These are phyloP conservation scores for Zele albiditarsus DNA, from an alignment of 2,888 invertebrate species.

Conservation along the genomic window DNA sequence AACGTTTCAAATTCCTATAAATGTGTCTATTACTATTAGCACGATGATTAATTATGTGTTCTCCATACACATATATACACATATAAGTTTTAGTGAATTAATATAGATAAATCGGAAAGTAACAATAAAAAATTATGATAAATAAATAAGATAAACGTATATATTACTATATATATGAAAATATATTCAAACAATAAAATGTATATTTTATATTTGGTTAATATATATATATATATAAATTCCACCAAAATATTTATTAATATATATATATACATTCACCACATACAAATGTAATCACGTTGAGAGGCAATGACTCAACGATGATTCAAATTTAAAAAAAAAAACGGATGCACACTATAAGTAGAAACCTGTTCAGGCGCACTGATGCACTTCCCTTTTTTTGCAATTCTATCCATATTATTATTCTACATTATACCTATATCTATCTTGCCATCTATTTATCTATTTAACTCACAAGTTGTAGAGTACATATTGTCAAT, in stretches of 20 bases:
- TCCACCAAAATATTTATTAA: not conserved
- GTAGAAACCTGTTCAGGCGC: slow-evolving; percentile 8
- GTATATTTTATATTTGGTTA: too few relatives aligned
- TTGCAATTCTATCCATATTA: not conserved
- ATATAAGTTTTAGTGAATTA: too few relatives aligned
- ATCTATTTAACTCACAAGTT: slow-evolving; percentile 68
- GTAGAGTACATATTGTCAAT: slow-evolving; percentile 72
- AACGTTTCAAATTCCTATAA: too few relatives aligned
- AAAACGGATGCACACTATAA: slow-evolving; percentile 1
- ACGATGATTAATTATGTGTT: too few relatives aligned
- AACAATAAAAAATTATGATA: too few relatives aligned
- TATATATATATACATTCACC: not conserved
- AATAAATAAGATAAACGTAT: too few relatives aligned
- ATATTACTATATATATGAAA: too few relatives aligned
- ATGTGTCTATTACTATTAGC: too few relatives aligned
- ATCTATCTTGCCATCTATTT: slow-evolving; percentile 13
- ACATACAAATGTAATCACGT: not conserved
- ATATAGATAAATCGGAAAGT: too few relatives aligned
- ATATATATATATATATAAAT: not conserved
- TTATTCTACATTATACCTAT: not conserved
- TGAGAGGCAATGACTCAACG: slow-evolving; percentile 41
- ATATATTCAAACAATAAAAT: too few relatives aligned
- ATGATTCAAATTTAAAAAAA: slow-evolving; percentile 32
- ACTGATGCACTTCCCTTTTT: slow-evolving; percentile 18
- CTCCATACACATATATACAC: too few relatives aligned